Conservation (phyloP, 2,888 invertebrate species). For the Drosophila setosimentum region DNA sequence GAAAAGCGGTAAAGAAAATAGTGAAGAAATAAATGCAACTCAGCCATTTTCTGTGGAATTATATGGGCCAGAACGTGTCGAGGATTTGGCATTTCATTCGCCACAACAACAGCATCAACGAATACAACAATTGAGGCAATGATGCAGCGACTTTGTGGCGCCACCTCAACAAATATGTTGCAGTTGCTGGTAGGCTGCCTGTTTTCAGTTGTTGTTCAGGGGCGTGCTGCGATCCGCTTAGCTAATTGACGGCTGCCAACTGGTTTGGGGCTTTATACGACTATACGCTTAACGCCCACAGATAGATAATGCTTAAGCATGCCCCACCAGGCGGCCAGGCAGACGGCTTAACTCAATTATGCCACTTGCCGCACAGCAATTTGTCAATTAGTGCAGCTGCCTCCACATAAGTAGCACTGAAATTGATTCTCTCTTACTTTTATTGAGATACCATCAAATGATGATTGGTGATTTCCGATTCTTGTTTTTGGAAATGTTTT, state of each 20-base stretch:
- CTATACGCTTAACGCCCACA: constrained; percentile 60
- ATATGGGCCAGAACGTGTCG: constrained; percentile 76
- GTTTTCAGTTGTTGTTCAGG: constrained; percentile 40
- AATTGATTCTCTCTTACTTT: constrained; percentile 31
- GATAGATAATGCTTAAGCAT: constrained; percentile 70
- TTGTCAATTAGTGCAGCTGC: constrained; percentile 73
- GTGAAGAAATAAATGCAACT: constrained; percentile 36
- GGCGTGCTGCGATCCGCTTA: constrained; percentile 76
- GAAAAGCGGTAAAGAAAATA: constrained; percentile 18
- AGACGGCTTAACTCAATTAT: constrained; percentile 69
- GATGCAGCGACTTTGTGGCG: constrained; percentile 73
- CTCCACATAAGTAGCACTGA: constrained; percentile 22
- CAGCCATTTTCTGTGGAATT: constrained; percentile 54
- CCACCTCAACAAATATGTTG: constrained; percentile 60
- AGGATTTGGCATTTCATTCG: constrained; percentile 63
- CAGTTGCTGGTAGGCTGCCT: constrained; percentile 27
- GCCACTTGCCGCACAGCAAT: constrained; percentile 76
- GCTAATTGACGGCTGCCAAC: constrained; percentile 81
- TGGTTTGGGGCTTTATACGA: constrained; percentile 48
- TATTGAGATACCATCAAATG: constrained; percentile 11
- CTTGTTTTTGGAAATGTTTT: constrained; percentile 8
- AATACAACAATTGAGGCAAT: constrained; percentile 52
- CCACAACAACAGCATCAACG: constrained; percentile 32
- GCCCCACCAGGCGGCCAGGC: constrained; percentile 15
- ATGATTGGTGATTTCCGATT: constrained; percentile 28